Base-by-base conservation (phyloP, 1,140 invertebrate species). In the Diplogasteroides magnus region DNA sequence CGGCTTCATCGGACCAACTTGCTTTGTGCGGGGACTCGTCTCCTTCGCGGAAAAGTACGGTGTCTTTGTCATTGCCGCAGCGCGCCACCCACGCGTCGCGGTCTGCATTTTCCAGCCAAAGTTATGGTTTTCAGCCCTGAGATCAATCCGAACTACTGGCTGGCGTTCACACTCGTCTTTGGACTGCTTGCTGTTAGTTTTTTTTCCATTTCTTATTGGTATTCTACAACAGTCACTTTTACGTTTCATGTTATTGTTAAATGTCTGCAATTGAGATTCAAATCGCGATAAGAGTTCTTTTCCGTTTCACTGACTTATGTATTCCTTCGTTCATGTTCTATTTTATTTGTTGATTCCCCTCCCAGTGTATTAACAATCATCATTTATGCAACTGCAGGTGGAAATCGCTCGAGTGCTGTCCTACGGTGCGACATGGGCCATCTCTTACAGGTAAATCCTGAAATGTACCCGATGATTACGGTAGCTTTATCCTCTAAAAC, bases 341-440 rank as follows among this genome's bases (percentile, higher is more conserved):
- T 11, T 13, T 31, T 56, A 15, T 56, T 56, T 56, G 15, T n/a
- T 56, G 55, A n/a, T 56, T 56, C 55, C 55, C n/a, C 55, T 15
- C 55, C 15, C n/a, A 15, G 15, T n/a, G 55, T n/a, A n/a, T n/a
- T n/a, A n/a, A 56, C 15, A 15, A 15, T n/a, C n/a, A 56, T n/a
- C 67, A 59, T 75, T 61, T 61, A 56, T 76, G n/a, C n/a, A n/a
- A n/a, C n/a, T 83, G 31, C 77, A 89, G 88, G 87, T 85, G 62
- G 89, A 90, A 82, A 74, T 88, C 48, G 61, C 84, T 15, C 84
- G 89, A 29, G 85, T 87, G 28, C 75, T 88, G 28, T 84, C 87
- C 60, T 87, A 88, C 74, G 87, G 87, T 3, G 83, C 87, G 67
- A 85, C 86, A 19, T 89, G 88, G 88, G 86, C 86, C 19, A 80